Evolutionary conservation across 1,140 invertebrate genomes (phyloP).

Genomic region (Aphelenchoides avenae): DNA sequence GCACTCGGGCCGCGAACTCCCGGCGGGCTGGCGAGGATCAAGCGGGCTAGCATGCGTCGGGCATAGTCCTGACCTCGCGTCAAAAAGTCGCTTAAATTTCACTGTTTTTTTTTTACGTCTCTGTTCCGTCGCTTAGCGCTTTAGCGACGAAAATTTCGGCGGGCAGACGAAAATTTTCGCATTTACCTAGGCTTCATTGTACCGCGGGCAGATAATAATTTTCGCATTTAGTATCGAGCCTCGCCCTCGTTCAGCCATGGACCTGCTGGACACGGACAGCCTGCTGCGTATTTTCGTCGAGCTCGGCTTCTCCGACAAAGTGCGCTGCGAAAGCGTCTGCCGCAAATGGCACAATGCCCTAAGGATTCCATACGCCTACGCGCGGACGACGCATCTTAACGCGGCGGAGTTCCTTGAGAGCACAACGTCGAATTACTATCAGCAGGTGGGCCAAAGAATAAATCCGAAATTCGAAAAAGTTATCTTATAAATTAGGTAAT

Average conservation of each 20-base stretch:
- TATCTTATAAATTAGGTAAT: no score
- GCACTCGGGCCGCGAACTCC: no score
- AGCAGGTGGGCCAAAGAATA: conserved; percentile 1
- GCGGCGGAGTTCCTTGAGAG: conserved; percentile 7
- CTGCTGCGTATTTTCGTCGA: conserved; percentile 21
- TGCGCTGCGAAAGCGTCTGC: conserved; percentile 24
- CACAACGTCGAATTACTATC: conserved; percentile 10
- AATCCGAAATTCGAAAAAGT: conserved; percentile 15
- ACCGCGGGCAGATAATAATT: not conserved
- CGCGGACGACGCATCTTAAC: conserved; percentile 6
- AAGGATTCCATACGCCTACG: conserved; percentile 15
- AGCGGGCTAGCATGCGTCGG: no score
- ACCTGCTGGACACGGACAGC: conserved; percentile 25
- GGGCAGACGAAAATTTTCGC: not conserved
- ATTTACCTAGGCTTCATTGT: not conserved
- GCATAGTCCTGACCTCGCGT: not conserved
- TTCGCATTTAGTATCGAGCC: not conserved
- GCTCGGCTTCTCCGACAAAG: conserved; percentile 27
- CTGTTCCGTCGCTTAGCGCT: no score
- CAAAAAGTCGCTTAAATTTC: not conserved
- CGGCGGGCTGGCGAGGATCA: no score
- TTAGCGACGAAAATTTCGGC: no score
- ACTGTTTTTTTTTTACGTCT: conserved; percentile 1
- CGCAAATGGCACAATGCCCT: conserved; percentile 18
- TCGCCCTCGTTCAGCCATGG: conserved; percentile 16